Percentiles rank a stretch among this genome's conserved stretches.
Conservation (phyloP, 37 sponge, comb jelly and placozoan species). For the Petrosia ficiformis region DNA sequence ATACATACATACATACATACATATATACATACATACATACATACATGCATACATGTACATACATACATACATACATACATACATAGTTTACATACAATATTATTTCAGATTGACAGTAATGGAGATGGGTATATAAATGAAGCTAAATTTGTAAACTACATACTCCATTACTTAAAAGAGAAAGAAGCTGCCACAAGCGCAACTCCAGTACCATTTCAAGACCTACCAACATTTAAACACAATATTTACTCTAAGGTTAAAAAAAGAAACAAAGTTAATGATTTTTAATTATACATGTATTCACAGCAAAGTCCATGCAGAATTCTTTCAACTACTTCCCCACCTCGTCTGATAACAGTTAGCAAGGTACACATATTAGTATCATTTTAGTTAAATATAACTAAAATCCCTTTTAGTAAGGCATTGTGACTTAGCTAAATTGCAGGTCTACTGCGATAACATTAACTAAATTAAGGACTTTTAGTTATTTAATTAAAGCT, state of each 20-base stretch:
- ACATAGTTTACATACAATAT: no score
- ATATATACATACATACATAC: no score
- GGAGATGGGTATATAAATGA: constrained; percentile 75
- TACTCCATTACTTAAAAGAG: constrained; percentile 81
- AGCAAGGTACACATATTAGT: neutral
- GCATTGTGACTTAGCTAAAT: no score
- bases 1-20: no score
- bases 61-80: no score
- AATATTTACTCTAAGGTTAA: constrained; percentile 57
- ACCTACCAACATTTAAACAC: constrained; percentile 30
- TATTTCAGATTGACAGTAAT: constrained; percentile 78
- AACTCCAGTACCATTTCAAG: constrained; percentile 48
- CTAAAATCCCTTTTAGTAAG: no score
- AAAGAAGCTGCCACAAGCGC: constrained; percentile 53
- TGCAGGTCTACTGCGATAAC: no score
- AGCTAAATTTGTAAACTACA: constrained; percentile 85
- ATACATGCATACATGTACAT: no score
- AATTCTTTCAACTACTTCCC: constrained; percentile 11
- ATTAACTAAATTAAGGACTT: no score
- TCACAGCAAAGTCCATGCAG: constrained; percentile 64
- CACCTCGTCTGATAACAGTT: constrained; percentile 35
- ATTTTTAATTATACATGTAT: neutral
- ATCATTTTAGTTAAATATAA: no score
- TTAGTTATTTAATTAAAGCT: no score
- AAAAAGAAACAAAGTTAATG: neutral